phyloP scores from a whole-genome alignment of 2,113 vertebrate genomes.

The Hippopotamus amphibius region DNA sequence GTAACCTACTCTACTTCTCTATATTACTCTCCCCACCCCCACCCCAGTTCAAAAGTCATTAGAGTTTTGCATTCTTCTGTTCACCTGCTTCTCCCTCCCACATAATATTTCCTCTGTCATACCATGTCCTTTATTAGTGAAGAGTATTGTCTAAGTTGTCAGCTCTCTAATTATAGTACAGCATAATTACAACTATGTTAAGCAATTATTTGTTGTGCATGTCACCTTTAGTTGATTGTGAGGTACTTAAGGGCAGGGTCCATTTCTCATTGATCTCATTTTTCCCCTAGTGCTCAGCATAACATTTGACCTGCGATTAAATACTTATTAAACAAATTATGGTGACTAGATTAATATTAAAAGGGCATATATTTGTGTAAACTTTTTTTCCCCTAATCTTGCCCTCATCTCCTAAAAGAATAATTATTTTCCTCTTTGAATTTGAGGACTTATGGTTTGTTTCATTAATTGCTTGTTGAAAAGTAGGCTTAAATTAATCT shows the following conservation, averaged over 20 bases:
- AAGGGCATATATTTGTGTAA: conserved; percentile 21
- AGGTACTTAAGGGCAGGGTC: not conserved
- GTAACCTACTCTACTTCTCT: not conserved
- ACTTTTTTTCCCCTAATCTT: not conserved
- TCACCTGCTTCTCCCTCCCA: not conserved
- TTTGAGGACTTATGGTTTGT: conserved; percentile 58
- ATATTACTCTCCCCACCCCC: not conserved
- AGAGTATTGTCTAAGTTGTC: conserved; percentile 38
- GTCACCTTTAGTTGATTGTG: conserved; percentile 53
- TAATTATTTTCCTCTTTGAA: conserved; percentile 54
- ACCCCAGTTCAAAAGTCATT: conserved; percentile 27
- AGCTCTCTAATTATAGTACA: conserved; percentile 61
- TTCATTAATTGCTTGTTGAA: conserved; percentile 80
- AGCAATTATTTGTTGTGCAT: conserved; percentile 63
- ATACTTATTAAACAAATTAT: conserved; percentile 53
- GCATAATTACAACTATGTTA: conserved; percentile 65
- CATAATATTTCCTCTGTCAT: conserved; percentile 34
- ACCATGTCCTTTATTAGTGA: conserved; percentile 57
- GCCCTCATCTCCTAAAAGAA: conserved; percentile 57
- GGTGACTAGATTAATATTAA: conserved; percentile 22
- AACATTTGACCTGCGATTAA: not conserved
- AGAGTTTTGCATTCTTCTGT: conserved; percentile 40
- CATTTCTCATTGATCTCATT: conserved; percentile 34
- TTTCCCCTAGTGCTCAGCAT: not conserved
- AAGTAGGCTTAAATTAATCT: conserved; percentile 83